Conservation (phyloP, 2,113 vertebrate genomes). For the Triplophysa siluroides region DNA sequence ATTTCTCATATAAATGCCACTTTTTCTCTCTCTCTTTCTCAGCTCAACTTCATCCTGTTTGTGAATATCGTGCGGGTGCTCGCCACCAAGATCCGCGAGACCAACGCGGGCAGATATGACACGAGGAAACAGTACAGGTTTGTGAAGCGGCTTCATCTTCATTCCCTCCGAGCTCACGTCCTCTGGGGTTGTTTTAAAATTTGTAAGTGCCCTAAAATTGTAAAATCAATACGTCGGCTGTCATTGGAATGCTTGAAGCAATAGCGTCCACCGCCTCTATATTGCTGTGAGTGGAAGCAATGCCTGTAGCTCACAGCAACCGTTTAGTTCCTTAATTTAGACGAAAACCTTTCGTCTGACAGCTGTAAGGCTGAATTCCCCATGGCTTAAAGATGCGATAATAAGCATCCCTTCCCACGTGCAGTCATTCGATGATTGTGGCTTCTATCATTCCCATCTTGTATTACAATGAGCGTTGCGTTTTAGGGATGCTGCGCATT, state of each 20-base stretch:
- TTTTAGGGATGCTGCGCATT: neutral
- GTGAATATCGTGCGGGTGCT: slow-evolving; percentile 87
- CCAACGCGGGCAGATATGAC: slow-evolving; percentile 84
- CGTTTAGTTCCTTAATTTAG: slow-evolving; percentile 15
- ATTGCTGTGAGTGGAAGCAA: slow-evolving; percentile 2
- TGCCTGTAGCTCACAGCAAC: neutral
- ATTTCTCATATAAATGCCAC: neutral
- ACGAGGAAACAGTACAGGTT: slow-evolving; percentile 89
- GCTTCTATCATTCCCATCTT: slow-evolving; percentile 7
- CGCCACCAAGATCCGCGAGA: slow-evolving; percentile 88
- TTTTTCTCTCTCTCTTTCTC: slow-evolving; percentile 49
- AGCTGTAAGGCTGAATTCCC: slow-evolving; percentile 5
- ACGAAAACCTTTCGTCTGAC: slow-evolving; percentile 13
- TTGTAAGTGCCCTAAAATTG: neutral
- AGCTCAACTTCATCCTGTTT: slow-evolving; percentile 89
- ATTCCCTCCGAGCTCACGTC: neutral
- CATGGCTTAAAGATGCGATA: slow-evolving; percentile 13
- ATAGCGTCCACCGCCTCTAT: neutral
- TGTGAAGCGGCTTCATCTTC: slow-evolving; percentile 2
- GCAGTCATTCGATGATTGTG: slow-evolving; percentile 16
- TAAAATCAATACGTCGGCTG: neutral
- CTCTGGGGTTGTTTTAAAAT: neutral
- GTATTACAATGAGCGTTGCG: neutral
- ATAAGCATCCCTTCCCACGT: neutral
- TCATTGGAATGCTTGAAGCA: neutral